Base-by-base conservation (phyloP, 2,888 invertebrate genomes). In the Acleris holmiana region DNA sequence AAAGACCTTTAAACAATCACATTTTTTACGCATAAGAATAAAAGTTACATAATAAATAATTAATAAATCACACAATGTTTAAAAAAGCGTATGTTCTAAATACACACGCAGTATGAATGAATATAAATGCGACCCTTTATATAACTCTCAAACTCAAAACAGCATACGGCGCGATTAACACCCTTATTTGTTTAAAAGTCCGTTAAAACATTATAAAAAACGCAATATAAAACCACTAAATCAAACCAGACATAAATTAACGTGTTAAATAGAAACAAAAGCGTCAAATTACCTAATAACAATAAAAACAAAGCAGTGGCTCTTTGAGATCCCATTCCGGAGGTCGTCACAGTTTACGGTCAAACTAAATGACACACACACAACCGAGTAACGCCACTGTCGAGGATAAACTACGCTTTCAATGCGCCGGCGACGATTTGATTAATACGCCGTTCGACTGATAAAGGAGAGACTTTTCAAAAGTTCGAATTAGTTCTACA, bases 251-350 rank as follows among this genome's bases (percentile, higher is more conserved):
- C 17, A 44, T 23, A 55, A 41, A 55, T 55, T 44, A 55, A 55
- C 13, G 56, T 56, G 53, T 66, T 61, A 35, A 60, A 41, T 44
- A 10, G 10, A 65, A 60, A 44, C 54, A 41, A 60, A 60, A 54
- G 59, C 21, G 58, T 59, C 63, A 21, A 68, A 68, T 72, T 71
- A 77, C 78, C 78, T 29, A 77, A 62, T 64, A 76, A 70, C 70
- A 74, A 61, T 50, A 69, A 71, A 47, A 72, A 67, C 47, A 69
- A 35, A 15, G 66, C 19, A 15, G 71, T 66, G 10, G 67, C 49
- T 13, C 25, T 41, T 59, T 58, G 66, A 65, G 60, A 70, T 69
- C 65, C 69, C 71, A 71, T 71, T 63, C 68, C 68, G 63, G 44
- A 67, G 53, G 47, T 47, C 60, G 72, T 73, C 71, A 72, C 79